Percentiles rank a stretch among this genome's conserved stretches.
Conservation (phyloP, 2,888 invertebrate species). For the Agonum fuliginosum region DNA sequence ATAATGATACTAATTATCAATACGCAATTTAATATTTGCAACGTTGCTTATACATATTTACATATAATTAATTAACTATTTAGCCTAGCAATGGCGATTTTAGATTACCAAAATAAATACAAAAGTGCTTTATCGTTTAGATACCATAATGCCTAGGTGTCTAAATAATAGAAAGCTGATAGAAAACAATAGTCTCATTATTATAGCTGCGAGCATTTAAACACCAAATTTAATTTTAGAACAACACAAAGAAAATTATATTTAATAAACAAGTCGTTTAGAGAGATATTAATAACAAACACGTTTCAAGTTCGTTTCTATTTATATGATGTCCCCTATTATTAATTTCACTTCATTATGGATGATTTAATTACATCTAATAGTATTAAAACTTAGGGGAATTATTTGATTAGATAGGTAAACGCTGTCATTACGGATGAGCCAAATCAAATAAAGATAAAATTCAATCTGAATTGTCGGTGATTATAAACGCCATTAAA, state of each 20-base stretch:
- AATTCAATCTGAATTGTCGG: conserved; percentile 34
- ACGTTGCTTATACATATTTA: background rate
- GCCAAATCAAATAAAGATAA: conserved; percentile 44
- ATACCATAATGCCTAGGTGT: background rate
- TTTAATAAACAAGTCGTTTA: conserved; percentile 17
- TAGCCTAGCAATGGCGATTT: background rate
- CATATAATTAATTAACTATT: background rate
- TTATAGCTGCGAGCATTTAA: background rate
- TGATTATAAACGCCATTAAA: conserved; percentile 27
- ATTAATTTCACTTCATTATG: conserved; percentile 29
- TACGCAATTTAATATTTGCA: conserved; percentile 34
- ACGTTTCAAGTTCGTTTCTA: conserved; percentile 1
- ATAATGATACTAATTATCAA: conserved; percentile 41
- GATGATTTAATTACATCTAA: conserved; percentile 14
- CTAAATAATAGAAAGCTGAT: conserved; percentile 15
- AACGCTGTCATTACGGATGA: conserved; percentile 22
- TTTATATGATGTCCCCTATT: background rate
- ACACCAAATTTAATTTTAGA: conserved; percentile 18
- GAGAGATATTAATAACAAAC: conserved; percentile 6
- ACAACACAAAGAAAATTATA: too few species aligned
- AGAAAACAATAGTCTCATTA: conserved; percentile 1
- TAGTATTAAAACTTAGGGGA: background rate
- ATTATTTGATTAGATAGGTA: conserved; percentile 46
- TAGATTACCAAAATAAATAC: background rate
- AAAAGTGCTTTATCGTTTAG: background rate